A percentile compares a stretch with the other conserved stretches of the same genome.
Evolutionary conservation across 2,797 vertebrate species (phyloP).

Genomic region (Alauda arvensis): DNA sequence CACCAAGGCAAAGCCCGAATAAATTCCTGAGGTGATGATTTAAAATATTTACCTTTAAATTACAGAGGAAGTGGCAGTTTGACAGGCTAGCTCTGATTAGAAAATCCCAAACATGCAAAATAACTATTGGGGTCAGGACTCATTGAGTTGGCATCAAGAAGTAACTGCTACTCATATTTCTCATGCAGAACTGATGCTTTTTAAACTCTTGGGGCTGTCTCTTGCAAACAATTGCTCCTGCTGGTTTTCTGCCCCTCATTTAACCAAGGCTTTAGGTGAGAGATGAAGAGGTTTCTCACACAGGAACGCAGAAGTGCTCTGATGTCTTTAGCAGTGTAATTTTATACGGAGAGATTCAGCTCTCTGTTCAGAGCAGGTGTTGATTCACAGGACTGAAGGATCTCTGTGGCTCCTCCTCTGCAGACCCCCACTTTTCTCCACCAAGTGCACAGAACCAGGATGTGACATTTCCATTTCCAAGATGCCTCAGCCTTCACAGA

Average conservation of each 20-base stretch:
- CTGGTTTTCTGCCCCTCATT: neutral
- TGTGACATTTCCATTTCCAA: conserved; percentile 1
- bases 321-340: neutral
- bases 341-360: neutral
- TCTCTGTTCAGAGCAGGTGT: neutral
- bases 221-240: neutral
- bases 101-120: neutral
- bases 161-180: neutral
- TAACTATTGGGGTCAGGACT: neutral
- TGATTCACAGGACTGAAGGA: neutral
- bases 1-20: neutral
- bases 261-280: neutral
- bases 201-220: neutral
- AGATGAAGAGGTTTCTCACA: neutral
- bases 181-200: neutral
- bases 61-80: neutral
- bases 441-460: neutral
- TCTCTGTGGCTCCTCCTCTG: neutral
- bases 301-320: neutral
- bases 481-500: neutral
- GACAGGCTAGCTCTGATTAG: neutral
- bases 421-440: neutral
- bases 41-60: neutral
- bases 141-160: neutral
- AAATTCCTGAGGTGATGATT: neutral